A percentile compares a stretch with the other conserved stretches of the same genome.
These are phyloP conservation scores for Phortica magna DNA, from an alignment of 2,888 invertebrate genomes.

Conservation along the genomic window DNA sequence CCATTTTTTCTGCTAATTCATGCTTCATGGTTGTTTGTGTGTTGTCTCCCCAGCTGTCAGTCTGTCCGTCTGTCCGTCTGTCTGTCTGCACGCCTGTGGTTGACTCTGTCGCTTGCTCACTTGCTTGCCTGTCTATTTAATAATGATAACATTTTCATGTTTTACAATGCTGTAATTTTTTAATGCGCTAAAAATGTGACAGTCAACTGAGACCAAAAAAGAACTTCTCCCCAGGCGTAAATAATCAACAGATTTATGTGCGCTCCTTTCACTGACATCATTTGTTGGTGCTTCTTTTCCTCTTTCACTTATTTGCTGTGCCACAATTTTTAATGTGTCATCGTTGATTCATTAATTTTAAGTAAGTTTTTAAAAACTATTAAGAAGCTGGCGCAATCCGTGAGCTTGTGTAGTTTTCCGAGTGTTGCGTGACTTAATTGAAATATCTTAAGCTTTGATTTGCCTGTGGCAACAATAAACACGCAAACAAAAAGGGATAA, in stretches of 20 bases:
- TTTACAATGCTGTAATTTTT: slow-evolving; percentile 67
- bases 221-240: slow-evolving; percentile 18
- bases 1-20: slow-evolving; percentile 58
- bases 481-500: background rate
- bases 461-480: slow-evolving; percentile 40
- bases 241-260: slow-evolving; percentile 38
- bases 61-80: background rate
- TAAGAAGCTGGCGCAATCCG: slow-evolving; percentile 51
- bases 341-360: slow-evolving; percentile 66
- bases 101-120: background rate
- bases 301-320: slow-evolving; percentile 49
- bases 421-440: slow-evolving; percentile 9
- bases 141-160: slow-evolving; percentile 72
- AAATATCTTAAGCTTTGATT: slow-evolving; percentile 25
- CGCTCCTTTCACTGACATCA: too few species aligned
- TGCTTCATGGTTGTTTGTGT: slow-evolving; percentile 23
- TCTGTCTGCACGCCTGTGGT: background rate
- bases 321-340: slow-evolving; percentile 60
- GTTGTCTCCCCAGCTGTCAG: background rate
- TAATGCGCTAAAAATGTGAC: slow-evolving; percentile 59
- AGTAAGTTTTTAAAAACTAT: slow-evolving; percentile 63
- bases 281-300: slow-evolving; percentile 25
- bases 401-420: background rate
- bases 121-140: slow-evolving; percentile 61
- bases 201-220: slow-evolving; percentile 25